phyloP scores from a whole-genome alignment of 2,888 invertebrate genomes.

The Zhuqinia jingwanae region DNA sequence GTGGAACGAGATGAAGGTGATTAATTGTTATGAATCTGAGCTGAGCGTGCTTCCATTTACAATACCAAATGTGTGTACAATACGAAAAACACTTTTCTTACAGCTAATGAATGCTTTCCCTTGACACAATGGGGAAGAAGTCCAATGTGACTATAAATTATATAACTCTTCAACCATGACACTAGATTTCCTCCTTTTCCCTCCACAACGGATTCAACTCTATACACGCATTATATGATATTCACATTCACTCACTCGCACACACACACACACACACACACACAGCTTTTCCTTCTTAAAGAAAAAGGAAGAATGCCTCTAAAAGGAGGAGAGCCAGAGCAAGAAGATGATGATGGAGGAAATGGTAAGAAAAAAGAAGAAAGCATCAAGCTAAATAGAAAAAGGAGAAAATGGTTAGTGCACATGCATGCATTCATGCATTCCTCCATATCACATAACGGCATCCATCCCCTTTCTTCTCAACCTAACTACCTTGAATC shows the following conservation, averaged over 20 bases:
- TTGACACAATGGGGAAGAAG: slow-evolving; percentile 77
- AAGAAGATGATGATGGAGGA: neutral
- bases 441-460: neutral
- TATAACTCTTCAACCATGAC: slow-evolving; percentile 77
- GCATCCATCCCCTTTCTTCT: too few species aligned
- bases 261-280: neutral
- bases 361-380: slow-evolving; percentile 39
- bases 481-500: neutral
- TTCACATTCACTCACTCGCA: neutral
- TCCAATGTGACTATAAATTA: slow-evolving; percentile 77
- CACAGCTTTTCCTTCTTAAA: neutral
- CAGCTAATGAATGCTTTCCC: slow-evolving; percentile 78
- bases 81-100: slow-evolving; percentile 76
- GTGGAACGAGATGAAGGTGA: slow-evolving; percentile 73
- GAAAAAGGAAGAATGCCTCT: neutral
- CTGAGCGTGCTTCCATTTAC: slow-evolving; percentile 74
- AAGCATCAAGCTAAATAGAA: slow-evolving; percentile 40
- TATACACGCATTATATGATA: slow-evolving; percentile 13
- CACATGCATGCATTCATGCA: slow-evolving; percentile 41
- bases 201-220: slow-evolving; percentile 47
- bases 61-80: slow-evolving; percentile 72
- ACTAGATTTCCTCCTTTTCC: slow-evolving; percentile 74
- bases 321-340: neutral
- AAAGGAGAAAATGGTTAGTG: slow-evolving; percentile 41
- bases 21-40: slow-evolving; percentile 78